Conservation (phyloP, 2,888 invertebrate species). For the Pseudeuparius sepicola region DNA sequence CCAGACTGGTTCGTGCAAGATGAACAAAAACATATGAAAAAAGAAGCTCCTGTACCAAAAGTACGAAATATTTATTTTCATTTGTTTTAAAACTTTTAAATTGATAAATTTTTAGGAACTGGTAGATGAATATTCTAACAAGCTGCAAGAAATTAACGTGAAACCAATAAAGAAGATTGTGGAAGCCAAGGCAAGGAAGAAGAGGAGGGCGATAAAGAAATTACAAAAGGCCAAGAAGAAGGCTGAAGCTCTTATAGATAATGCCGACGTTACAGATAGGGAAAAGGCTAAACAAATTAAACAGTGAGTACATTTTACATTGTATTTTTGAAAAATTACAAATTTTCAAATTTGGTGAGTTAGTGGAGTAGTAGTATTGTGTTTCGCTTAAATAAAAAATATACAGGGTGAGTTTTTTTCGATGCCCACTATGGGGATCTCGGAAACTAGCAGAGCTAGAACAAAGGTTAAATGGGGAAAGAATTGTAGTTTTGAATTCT, state of each 20-base stretch:
- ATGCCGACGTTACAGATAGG: constrained; percentile 76
- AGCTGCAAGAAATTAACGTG: constrained; percentile 77
- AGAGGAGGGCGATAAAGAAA: constrained; percentile 75
- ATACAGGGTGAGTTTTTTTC: too few relatives aligned
- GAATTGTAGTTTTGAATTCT: too few relatives aligned
- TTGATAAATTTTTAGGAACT: constrained; percentile 48
- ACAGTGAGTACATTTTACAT: constrained; percentile 48
- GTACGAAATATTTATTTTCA: constrained; percentile 35
- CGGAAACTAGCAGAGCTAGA: too few relatives aligned
- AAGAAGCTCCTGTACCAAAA: constrained; percentile 75
- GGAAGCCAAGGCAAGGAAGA: constrained; percentile 96
- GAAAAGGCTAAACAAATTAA: constrained; percentile 92
- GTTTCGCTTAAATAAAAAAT: too few relatives aligned
- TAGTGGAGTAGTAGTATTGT: too few relatives aligned
- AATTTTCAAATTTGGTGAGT: too few relatives aligned
- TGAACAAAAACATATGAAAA: constrained; percentile 82
- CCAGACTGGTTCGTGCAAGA: constrained; percentile 96
- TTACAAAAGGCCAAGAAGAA: constrained; percentile 93
- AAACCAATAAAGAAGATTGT: constrained; percentile 96
- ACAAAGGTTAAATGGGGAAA: too few relatives aligned
- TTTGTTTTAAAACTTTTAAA: not conserved
- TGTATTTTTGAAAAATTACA: not conserved
- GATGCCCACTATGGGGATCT: too few relatives aligned
- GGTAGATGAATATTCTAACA: constrained; percentile 75
- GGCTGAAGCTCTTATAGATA: constrained; percentile 88